phyloP scores from a whole-genome alignment of 2,113 vertebrate species.

The Poeciliopsis prolifica region DNA sequence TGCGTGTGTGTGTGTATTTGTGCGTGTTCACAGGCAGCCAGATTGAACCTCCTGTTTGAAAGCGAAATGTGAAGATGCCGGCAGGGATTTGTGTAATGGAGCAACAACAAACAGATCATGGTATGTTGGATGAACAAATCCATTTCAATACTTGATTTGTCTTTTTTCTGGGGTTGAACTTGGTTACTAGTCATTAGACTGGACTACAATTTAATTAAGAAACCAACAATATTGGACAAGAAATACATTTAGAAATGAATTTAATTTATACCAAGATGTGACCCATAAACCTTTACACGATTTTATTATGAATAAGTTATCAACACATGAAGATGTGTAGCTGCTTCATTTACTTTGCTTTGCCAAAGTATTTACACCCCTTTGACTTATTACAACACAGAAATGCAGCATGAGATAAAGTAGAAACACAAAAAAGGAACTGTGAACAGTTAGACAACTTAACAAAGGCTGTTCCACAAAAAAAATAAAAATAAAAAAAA shows the following conservation, averaged over 20 bases:
- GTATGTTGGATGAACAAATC: constrained; percentile 25
- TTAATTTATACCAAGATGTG: not conserved
- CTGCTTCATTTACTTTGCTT: too few species aligned
- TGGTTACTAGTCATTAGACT: not conserved
- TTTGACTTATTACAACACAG: too few species aligned
- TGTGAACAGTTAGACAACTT: too few species aligned
- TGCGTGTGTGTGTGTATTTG: constrained; percentile 21
- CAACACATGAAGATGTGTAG: too few species aligned
- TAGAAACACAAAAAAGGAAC: too few species aligned
- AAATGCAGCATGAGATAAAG: too few species aligned
- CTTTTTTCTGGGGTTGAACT: not conserved
- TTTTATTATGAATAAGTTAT: not conserved
- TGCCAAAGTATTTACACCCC: too few species aligned
- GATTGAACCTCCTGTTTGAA: constrained; percentile 28
- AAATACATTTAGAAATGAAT: not conserved
- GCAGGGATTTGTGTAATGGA: constrained; percentile 39
- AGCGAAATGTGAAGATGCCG: constrained; percentile 30
- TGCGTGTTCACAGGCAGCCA: constrained; percentile 2
- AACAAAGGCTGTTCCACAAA: too few species aligned
- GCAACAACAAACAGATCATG: constrained; percentile 21
- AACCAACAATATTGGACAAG: not conserved
- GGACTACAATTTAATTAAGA: not conserved
- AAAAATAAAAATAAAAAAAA: too few species aligned
- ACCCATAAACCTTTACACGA: not conserved
- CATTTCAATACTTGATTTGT: not conserved